These are phyloP conservation scores for Meloidogyne hapla DNA, from an alignment of 1,140 invertebrate genomes.

Conservation along the genomic window DNA sequence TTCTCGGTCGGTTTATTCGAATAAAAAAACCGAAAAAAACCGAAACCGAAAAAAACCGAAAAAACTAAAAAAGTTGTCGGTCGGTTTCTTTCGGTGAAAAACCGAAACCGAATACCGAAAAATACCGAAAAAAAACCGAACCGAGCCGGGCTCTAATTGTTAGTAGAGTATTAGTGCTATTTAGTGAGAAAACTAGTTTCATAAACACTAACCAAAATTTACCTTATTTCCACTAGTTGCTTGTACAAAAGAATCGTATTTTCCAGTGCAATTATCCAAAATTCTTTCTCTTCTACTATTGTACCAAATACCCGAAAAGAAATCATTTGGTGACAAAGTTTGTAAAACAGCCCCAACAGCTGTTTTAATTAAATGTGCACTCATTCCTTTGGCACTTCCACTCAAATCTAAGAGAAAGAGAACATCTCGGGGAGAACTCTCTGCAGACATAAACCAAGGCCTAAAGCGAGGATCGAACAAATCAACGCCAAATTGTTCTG, in stretches of 20 bases:
- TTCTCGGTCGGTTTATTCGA: too few species aligned
- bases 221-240: constrained; percentile 23
- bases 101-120: too few species aligned
- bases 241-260: constrained; percentile 20
- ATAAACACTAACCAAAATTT: not conserved
- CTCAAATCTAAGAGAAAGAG: constrained; percentile 53
- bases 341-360: constrained; percentile 30
- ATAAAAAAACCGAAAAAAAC: too few species aligned
- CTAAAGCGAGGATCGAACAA: constrained; percentile 50
- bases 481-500: constrained; percentile 39
- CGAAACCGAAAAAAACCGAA: too few species aligned
- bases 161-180: too few species aligned
- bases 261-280: constrained; percentile 18
- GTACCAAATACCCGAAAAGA: constrained; percentile 49
- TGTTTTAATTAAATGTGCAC: constrained; percentile 47
- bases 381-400: constrained; percentile 43
- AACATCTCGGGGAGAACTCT: constrained; percentile 45
- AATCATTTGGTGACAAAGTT: constrained; percentile 51
- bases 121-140: too few species aligned
- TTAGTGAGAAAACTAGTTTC: too few species aligned
- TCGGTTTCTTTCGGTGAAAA: too few species aligned
- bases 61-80: too few species aligned
- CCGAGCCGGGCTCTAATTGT: too few species aligned
- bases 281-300: constrained; percentile 18
- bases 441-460: constrained; percentile 48